Conservation (phyloP, 2,888 invertebrate species). For the Chaetogeoica ovagalla region DNA sequence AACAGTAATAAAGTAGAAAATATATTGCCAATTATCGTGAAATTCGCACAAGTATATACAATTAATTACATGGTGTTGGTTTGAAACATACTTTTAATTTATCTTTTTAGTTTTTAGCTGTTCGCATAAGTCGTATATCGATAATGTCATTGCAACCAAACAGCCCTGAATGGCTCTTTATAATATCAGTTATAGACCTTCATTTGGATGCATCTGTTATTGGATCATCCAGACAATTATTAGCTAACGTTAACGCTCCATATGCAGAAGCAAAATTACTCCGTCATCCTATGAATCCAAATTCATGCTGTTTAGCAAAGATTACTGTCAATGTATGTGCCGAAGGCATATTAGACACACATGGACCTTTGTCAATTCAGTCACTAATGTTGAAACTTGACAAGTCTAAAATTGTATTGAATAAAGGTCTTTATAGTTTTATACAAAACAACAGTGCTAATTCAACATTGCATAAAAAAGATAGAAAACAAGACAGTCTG, state of each 20-base stretch:
- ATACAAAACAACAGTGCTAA: slow-evolving; percentile 60
- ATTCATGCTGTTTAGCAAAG: slow-evolving; percentile 71
- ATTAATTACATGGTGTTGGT: neutral
- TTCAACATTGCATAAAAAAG: slow-evolving; percentile 55
- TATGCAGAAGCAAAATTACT: slow-evolving; percentile 67
- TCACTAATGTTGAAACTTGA: slow-evolving; percentile 60
- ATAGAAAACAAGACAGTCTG: slow-evolving; percentile 18
- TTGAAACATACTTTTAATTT: slow-evolving; percentile 2
- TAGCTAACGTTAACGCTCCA: slow-evolving; percentile 73
- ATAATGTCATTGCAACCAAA: slow-evolving; percentile 67
- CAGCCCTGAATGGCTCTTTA: slow-evolving; percentile 71
- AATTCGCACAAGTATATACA: slow-evolving; percentile 76
- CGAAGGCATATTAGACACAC: slow-evolving; percentile 78
- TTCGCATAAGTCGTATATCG: slow-evolving; percentile 76
- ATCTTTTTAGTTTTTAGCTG: slow-evolving; percentile 75
- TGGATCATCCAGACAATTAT: slow-evolving; percentile 69
- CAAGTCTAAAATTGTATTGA: slow-evolving; percentile 62
- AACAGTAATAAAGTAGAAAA: slow-evolving; percentile 61
- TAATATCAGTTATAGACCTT: slow-evolving; percentile 72
- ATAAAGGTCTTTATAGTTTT: slow-evolving; percentile 63
- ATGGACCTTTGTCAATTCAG: slow-evolving; percentile 83
- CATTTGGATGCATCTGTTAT: slow-evolving; percentile 72
- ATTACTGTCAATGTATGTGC: slow-evolving; percentile 73
- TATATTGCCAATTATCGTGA: slow-evolving; percentile 69
- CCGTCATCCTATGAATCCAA: slow-evolving; percentile 61